Base-by-base conservation (phyloP, 2,888 invertebrate species). In the Achlya flavicornis region DNA sequence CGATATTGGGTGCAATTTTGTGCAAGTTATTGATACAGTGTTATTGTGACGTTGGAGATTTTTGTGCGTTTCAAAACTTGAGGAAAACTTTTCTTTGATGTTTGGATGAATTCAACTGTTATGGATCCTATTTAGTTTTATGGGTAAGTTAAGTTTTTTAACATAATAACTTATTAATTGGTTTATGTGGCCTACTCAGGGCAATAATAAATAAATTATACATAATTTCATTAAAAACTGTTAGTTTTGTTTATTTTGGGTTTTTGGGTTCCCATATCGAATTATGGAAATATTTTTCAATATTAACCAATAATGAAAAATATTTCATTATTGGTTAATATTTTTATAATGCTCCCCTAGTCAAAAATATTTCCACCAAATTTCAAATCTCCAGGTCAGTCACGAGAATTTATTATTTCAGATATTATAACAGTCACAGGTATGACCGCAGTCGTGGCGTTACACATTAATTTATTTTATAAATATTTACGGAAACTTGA, bases 1-100 rank as follows among this genome's bases (percentile, higher is more conserved):
- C 46, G n/a, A n/a, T n/a, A n/a, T 41, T 41, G 12, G 12, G 41
- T 41, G 41, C 57, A 58, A 63, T 63, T 57, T 57, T 26, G 59
- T 62, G 38, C 11, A 35, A 26, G 41, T 57, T 38, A 6, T 57
- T 41, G 5, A 53, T 53, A 41, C 46, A 46, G 46, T 46, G 58
- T 43, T 12, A 19, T 7, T 19, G 60, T 60, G 60, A 19, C 16
- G 16, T 53, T 53, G 16, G 53, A 53, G 19, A 53, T 53, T 53
- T 53, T 10, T 53, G 53, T 53, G 53, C 10, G 53, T 19, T 53
- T 19, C 7, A 14, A 46, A n/a, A 46, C n/a, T 53, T 19, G 53
- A 53, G 16, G 48, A 48, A 48, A 53, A 53, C 53, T 19, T 53
- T 53, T 19, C 53, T 53, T 53, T 53, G 19, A 53, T 53, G 53